Base-by-base conservation (phyloP, 2,113 vertebrate species). In the Alethe diademata region DNA sequence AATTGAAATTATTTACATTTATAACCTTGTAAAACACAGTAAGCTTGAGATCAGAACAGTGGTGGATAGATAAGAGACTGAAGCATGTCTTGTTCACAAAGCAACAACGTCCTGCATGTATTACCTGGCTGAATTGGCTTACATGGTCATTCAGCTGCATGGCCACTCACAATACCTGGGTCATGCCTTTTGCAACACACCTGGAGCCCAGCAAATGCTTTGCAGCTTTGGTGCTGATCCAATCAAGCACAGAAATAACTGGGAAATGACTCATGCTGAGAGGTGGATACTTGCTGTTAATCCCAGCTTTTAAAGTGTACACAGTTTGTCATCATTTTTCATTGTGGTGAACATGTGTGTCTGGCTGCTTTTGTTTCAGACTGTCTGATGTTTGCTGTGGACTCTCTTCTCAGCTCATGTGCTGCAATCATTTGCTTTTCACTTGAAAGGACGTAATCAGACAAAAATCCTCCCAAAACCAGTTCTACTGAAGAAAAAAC, bases 271-370 rank as follows among this genome's bases (percentile, higher is more conserved):
- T 93, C 94, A 95, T 78, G 83, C 58, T 66, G 90, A 58, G 86
- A 88, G 50, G 70, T 78, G 65, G 78, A n/a, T 85, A 53, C 73
- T 80, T 70, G 71, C 38, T 95, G 65, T 47, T 96, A 95, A 96
- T 89, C 88, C 84, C 14, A 56, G 79, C 56, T 95, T 88, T 86
- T 45, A 80, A 94, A 86, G 86, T 19, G 60, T 78, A 51, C 53
- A 18, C 3, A 9, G 57, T 93, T 95, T 84, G 94, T 95, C 86
- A 92, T 95, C 35, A 36, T 91, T 95, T 95, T 92, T 84, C 73
- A 75, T 95, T 96, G 86, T 92, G 70, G 73, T 33, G 69, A 86
- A 33, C n/a, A 4, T n/a, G 24, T 40, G 23, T 86, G 79, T 61
- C 75, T 87, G 89, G 61, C 43, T 33, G n/a, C 40, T 86, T 92